phyloP scores from a whole-genome alignment of 2,113 vertebrate species.

The Hippoglossus stenolepis region DNA sequence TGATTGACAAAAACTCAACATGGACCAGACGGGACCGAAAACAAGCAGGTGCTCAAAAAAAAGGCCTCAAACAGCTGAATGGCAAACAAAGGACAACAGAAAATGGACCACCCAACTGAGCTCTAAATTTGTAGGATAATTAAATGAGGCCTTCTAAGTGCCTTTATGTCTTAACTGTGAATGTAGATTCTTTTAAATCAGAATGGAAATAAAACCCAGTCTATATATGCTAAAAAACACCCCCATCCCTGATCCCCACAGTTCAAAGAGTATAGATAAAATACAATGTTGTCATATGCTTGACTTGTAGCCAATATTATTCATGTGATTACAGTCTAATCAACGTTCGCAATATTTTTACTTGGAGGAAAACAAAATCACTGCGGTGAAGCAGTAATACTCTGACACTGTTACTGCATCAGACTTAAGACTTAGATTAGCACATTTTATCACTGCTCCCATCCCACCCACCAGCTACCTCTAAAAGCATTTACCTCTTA shows the following conservation, averaged over 20 bases:
- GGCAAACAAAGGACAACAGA: conserved; percentile 47
- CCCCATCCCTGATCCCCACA: conserved; percentile 41
- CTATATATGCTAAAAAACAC: conserved; percentile 37
- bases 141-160: conserved; percentile 51
- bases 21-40: conserved; percentile 32
- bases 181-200: conserved; percentile 49
- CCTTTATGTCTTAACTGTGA: conserved; percentile 45
- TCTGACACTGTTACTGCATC: conserved; percentile 13
- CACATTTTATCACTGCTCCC: conserved; percentile 25
- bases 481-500: conserved; percentile 40
- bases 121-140: conserved; percentile 47
- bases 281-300: conserved; percentile 37
- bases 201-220: conserved; percentile 53
- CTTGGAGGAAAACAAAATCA: conserved; percentile 18
- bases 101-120: conserved; percentile 44
- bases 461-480: conserved; percentile 35
- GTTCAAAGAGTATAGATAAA: conserved; percentile 55
- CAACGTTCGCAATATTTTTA: conserved; percentile 21
- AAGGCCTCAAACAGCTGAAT: conserved; percentile 60
- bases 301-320: conserved; percentile 51
- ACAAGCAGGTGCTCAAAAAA: conserved; percentile 46
- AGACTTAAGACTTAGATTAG: conserved; percentile 42
- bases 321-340: conserved; percentile 51
- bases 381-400: conserved; percentile 16
- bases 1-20: conserved; percentile 43